Evolutionary conservation across 2,888 invertebrate species (phyloP).

Genomic region (Glyphotaelius pellucidus): DNA sequence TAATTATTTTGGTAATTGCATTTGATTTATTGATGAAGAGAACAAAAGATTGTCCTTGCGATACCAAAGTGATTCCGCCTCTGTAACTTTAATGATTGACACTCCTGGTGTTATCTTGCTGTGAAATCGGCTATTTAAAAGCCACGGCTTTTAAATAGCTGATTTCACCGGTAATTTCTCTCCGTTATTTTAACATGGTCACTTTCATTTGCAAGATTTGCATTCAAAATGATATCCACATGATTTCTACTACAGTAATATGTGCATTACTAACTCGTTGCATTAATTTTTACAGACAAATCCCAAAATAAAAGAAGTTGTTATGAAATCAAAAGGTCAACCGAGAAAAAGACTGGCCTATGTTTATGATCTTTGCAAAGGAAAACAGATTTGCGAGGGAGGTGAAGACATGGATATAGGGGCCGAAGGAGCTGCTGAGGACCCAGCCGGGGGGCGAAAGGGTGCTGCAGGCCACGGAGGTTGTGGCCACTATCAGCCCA

Average conservation of each 20-base stretch:
- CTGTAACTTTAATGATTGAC: no score
- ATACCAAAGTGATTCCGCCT: no score
- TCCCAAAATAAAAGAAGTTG: slow-evolving; percentile 95
- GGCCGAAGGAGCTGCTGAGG: slow-evolving; percentile 76
- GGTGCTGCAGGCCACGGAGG: slow-evolving; percentile 89
- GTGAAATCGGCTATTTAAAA: no score
- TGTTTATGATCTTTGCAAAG: slow-evolving; percentile 98
- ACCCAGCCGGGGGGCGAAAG: slow-evolving; percentile 70
- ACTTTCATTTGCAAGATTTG: no score
- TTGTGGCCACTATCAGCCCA: slow-evolving; percentile 98
- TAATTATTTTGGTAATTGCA: background rate
- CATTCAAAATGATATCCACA: background rate
- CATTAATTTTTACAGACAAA: slow-evolving; percentile 80
- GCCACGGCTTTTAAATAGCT: no score
- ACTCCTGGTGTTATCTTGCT: no score
- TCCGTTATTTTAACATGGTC: no score
- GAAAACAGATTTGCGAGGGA: slow-evolving; percentile 98
- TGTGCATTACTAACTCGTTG: background rate
- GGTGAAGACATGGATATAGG: slow-evolving; percentile 98
- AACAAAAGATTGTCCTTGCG: no score
- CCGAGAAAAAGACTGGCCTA: slow-evolving; percentile 95
- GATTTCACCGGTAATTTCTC: background rate
- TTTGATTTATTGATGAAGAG: background rate
- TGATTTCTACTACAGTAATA: background rate
- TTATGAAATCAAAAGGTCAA: slow-evolving; percentile 97